Percentiles rank a stretch among this genome's conserved stretches.
These are phyloP conservation scores for Aleiodes testaceus DNA, from an alignment of 2,888 invertebrate species.

Conservation along the genomic window DNA sequence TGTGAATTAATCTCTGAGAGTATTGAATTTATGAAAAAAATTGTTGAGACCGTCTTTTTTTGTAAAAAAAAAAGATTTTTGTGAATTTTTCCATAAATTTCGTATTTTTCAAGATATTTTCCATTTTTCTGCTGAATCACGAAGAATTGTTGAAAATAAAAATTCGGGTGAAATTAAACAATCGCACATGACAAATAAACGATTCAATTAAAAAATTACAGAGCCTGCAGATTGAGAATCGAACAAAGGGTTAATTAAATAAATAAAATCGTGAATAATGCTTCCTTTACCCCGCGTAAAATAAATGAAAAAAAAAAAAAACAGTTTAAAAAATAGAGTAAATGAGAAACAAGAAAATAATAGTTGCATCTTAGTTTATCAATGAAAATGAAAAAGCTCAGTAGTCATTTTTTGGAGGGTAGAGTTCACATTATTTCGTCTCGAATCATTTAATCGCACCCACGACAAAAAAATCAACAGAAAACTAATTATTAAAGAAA, in stretches of 20 bases:
- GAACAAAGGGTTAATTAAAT: constrained; percentile 44
- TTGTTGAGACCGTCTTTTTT: too few relatives aligned
- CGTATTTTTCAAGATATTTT: too few relatives aligned
- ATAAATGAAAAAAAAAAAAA: neutral
- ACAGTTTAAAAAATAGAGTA: constrained; percentile 7
- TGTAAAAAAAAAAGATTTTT: too few relatives aligned
- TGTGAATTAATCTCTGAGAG: constrained; percentile 27
- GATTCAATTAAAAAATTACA: constrained; percentile 3
- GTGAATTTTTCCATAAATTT: too few relatives aligned
- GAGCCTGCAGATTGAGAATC: constrained; percentile 28
- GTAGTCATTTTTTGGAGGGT: constrained; percentile 16
- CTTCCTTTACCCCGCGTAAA: constrained; percentile 22
- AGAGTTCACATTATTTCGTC: constrained; percentile 47
- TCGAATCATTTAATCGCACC: constrained; percentile 46
- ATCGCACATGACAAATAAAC: constrained; percentile 28
- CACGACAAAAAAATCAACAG: constrained; percentile 14
- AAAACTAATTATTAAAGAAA: neutral
- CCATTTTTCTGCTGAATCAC: too few relatives aligned
- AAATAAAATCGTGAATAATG: neutral
- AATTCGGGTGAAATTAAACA: constrained; percentile 29
- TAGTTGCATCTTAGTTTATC: constrained; percentile 18
- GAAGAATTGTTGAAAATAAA: constrained; percentile 41
- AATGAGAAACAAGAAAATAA: constrained; percentile 5
- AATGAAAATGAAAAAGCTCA: neutral
- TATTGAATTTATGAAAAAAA: neutral